phyloP scores from a whole-genome alignment of 2,113 vertebrate genomes.

The Hylia prasina region DNA sequence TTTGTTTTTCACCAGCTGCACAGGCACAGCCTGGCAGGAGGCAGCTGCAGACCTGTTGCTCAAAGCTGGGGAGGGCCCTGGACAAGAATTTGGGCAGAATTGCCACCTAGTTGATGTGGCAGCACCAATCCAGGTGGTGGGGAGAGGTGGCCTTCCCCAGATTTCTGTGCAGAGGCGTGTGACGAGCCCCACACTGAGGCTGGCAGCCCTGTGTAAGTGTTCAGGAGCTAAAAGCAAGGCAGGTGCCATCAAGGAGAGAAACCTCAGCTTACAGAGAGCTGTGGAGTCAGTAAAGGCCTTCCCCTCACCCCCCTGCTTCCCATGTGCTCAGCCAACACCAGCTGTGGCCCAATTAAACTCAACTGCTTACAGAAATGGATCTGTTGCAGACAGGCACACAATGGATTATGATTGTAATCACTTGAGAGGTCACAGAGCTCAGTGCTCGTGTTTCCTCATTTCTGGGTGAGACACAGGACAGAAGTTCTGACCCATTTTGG shows the following conservation, averaged over 20 bases:
- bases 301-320: background rate
- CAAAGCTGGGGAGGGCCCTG: background rate
- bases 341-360: slow-evolving; percentile 64
- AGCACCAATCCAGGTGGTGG: background rate
- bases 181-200: background rate
- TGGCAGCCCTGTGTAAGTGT: background rate
- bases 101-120: background rate
- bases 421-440: slow-evolving; percentile 48
- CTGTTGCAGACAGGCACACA: slow-evolving; percentile 38
- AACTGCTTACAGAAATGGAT: slow-evolving; percentile 52
- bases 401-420: slow-evolving; percentile 64
- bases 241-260: background rate
- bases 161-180: background rate
- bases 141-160: background rate
- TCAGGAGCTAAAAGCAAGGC: background rate
- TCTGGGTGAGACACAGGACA: background rate
- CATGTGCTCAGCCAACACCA: slow-evolving; percentile 25
- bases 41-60: background rate
- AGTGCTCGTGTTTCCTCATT: background rate
- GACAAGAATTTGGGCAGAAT: background rate
- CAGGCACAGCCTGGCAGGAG: background rate
- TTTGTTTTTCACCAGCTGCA: background rate
- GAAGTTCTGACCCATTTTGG: background rate
- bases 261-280: background rate
- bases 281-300: slow-evolving; percentile 1